phyloP scores from a whole-genome alignment of 37 sponge, comb jelly and placozoan species.

The Halichondria panicea region DNA sequence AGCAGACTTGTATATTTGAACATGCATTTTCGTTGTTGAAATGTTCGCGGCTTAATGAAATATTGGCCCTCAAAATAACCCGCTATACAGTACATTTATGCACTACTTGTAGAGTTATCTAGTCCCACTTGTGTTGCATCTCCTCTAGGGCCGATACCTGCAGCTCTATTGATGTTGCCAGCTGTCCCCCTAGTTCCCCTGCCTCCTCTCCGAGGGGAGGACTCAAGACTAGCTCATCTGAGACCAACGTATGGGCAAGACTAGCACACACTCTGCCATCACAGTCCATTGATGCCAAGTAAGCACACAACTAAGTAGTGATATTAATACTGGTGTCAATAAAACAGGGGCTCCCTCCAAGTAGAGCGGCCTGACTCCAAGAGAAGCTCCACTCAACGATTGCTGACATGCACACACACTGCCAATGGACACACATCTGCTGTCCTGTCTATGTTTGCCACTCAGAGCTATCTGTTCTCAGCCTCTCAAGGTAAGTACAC shows the following conservation, averaged over 20 bases:
- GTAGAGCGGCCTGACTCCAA: conserved; percentile 30
- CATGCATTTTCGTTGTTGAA: too few species aligned
- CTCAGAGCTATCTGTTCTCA: conserved; percentile 62
- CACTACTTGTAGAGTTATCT: too few species aligned
- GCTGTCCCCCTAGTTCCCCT: conserved; percentile 18
- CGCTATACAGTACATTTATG: too few species aligned
- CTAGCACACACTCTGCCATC: neutral
- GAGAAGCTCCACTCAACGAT: neutral
- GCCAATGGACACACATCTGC: conserved; percentile 66
- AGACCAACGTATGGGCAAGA: conserved; percentile 33
- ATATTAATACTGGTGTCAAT: neutral
- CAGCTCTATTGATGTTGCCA: conserved; percentile 2
- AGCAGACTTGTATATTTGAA: too few species aligned
- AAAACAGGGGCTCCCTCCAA: conserved; percentile 24
- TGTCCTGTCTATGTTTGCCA: conserved; percentile 66
- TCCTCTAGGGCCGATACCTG: neutral
- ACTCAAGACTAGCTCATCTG: too few species aligned
- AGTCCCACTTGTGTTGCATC: neutral
- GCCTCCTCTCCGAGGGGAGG: too few species aligned
- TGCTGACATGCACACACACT: conserved; percentile 66
- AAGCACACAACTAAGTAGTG: neutral
- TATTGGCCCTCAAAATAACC: too few species aligned
- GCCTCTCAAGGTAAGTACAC: conserved; percentile 83
- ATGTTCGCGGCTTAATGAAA: too few species aligned
- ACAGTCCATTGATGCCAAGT: neutral